Conservation (phyloP, 2,888 invertebrate genomes). For the Notocelia uddmanniana region DNA sequence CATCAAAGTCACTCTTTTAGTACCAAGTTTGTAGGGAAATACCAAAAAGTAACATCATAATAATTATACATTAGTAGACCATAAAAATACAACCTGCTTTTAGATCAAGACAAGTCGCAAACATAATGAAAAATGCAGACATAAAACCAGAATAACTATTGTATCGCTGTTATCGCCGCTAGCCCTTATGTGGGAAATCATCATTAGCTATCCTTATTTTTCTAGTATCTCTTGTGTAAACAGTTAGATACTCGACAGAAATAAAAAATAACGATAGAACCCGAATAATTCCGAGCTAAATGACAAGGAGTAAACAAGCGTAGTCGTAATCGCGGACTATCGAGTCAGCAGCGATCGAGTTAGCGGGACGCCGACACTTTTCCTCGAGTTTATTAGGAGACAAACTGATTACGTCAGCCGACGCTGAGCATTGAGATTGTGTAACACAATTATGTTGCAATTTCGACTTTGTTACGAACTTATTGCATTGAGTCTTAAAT, state of each 20-base stretch:
- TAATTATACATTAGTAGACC: too few relatives aligned
- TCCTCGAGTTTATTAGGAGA: constrained; percentile 39
- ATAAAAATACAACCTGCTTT: too few relatives aligned
- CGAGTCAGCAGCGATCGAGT: constrained; percentile 39
- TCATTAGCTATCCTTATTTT: background rate
- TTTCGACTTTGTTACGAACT: constrained; percentile 14
- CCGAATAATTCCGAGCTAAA: constrained; percentile 5
- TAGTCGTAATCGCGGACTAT: constrained; percentile 23
- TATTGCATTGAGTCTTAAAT: background rate
- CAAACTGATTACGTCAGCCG: constrained; percentile 38
- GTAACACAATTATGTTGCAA: constrained; percentile 31
- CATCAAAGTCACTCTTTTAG: too few relatives aligned
- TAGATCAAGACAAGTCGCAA: too few relatives aligned
- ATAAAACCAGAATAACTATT: too few relatives aligned
- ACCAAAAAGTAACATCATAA: too few relatives aligned
- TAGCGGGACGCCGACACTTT: constrained; percentile 35
- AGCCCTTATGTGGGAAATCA: background rate
- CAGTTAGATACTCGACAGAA: background rate
- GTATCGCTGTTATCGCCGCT: too few relatives aligned
- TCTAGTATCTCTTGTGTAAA: background rate
- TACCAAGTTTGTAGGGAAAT: too few relatives aligned
- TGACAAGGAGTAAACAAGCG: constrained; percentile 36
- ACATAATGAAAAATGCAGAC: too few relatives aligned
- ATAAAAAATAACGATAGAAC: background rate
- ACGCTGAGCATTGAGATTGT: constrained; percentile 22